Evolutionary conservation across 2,797 vertebrate genomes (phyloP), one percentile per base, ranked within the genome.

Genomic region (Falco columbarius): DNA sequence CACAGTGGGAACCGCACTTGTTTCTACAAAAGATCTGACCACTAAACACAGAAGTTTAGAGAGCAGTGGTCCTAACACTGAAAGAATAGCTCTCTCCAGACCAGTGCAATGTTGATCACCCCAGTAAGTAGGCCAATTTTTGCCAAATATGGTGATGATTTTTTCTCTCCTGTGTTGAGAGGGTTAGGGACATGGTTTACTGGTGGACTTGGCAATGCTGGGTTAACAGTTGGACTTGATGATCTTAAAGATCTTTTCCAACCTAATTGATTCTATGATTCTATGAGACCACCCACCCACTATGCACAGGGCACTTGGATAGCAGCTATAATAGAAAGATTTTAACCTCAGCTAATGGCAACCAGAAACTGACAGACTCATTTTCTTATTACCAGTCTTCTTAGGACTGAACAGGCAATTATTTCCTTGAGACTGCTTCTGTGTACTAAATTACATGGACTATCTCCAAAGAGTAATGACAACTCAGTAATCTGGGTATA

Each of bases 331-430:
- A 92, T 19, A 61, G 70, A 23, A 79, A 75, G 63, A 79, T 79
- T 96, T 95, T 83, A 87, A 87, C 72, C 63, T 86, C 82, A 79
- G 46, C 82, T 81, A 84, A 86, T 47, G 52, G 61, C 77, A 89
- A 56, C 32, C 54, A 77, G 73, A 82, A 87, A 90, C 75, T 59
- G 76, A 88, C 44, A 82, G 75, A 44, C 10, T 80, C 46, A 59
- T 91, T 82, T 87, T 89, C 81, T 90, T 91, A 75, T 58, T 95
- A 68, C 23, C 51, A 52, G 40, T 83, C 74, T 81, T 84, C 81
- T 51, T 71, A 77, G 68, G 67, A 76, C 40, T 61, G 42, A 89
- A 86, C 32, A 91, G 61, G 59, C 83, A 92, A 87, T 84, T 90
- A 82, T 81, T 92, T 94, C 55, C 70, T 90, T 81, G 59, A 81